Conservation (phyloP, 2,113 vertebrate genomes). For the Callionymus lyra region DNA sequence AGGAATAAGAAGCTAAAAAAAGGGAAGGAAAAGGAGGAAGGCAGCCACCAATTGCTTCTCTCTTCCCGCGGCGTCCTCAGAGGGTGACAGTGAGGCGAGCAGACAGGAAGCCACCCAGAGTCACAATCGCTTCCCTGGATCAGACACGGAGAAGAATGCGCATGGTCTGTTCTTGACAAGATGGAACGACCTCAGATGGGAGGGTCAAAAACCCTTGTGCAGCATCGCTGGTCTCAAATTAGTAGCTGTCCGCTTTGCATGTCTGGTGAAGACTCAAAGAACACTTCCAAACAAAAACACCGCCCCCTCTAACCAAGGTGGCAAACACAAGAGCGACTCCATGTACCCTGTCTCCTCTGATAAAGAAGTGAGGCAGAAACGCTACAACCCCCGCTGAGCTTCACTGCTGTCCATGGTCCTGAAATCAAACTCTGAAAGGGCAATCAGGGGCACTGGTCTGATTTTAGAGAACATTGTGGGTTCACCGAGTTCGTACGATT, state of each 20-base stretch:
- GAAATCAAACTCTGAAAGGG: constrained; percentile 21
- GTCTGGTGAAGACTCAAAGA: not conserved
- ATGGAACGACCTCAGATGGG: constrained; percentile 21
- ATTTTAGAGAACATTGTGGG: not conserved
- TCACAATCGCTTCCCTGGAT: constrained; percentile 39
- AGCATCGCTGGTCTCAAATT: not conserved
- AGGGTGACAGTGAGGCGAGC: constrained; percentile 54
- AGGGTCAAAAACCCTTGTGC: constrained; percentile 26
- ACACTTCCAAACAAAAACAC: not conserved
- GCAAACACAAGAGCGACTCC: not conserved
- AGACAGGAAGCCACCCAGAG: constrained; percentile 58
- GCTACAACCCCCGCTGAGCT: constrained; percentile 8
- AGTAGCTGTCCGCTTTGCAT: not conserved
- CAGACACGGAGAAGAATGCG: constrained; percentile 26
- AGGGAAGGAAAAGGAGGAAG: constrained; percentile 14
- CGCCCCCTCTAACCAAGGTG: not conserved
- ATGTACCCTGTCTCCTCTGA: not conserved
- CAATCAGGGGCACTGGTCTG: constrained; percentile 4
- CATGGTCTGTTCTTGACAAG: constrained; percentile 19
- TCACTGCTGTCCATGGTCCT: constrained; percentile 42
- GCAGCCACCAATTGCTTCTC: constrained; percentile 23
- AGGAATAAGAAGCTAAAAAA: constrained; percentile 1
- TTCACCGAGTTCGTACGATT: not conserved
- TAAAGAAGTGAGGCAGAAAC: constrained; percentile 2
- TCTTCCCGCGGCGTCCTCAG: constrained; percentile 32